phyloP scores from a whole-genome alignment of 1,140 invertebrate genomes.

The Lethrus apterus region DNA sequence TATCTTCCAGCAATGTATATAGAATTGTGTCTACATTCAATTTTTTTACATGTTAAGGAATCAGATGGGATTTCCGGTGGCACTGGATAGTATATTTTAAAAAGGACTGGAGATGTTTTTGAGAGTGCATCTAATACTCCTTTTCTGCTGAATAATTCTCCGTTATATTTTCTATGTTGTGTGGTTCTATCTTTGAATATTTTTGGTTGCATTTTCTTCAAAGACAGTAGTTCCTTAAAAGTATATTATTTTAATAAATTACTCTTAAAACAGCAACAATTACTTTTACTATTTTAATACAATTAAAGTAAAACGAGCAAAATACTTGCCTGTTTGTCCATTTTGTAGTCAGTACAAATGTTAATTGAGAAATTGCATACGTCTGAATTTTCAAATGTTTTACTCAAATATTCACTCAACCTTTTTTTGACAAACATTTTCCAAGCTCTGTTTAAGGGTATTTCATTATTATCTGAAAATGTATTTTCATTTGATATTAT shows the following conservation, averaged over 20 bases:
- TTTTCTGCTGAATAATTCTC: constrained; percentile 47
- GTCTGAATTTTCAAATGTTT: constrained; percentile 29
- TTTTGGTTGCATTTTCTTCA: constrained; percentile 32
- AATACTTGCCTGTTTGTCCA: constrained; percentile 26
- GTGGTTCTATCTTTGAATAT: constrained; percentile 28
- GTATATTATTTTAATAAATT: constrained; percentile 3
- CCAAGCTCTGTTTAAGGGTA: constrained; percentile 30
- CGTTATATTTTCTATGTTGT: constrained; percentile 35
- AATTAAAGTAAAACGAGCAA: constrained; percentile 1
- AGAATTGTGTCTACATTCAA: constrained; percentile 46
- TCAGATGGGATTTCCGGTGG: constrained; percentile 42
- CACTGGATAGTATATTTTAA: constrained; percentile 41
- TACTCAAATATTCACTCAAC: constrained; percentile 25
- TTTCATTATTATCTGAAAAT: constrained; percentile 26
- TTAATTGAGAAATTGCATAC: constrained; percentile 31
- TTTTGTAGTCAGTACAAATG: constrained; percentile 27
- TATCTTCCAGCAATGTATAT: constrained; percentile 68
- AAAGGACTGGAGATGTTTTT: constrained; percentile 41
- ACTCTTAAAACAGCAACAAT: not conserved
- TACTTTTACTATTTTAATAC: not conserved
- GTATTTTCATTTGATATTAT: constrained; percentile 30
- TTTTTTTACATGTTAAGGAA: constrained; percentile 39
- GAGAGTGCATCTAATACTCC: constrained; percentile 45
- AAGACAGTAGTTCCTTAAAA: constrained; percentile 25
- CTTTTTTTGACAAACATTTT: constrained; percentile 23